Evolutionary conservation across 2,888 invertebrate genomes (phyloP), one percentile per base, ranked within the genome.

Genomic region (Tachina fera): DNA sequence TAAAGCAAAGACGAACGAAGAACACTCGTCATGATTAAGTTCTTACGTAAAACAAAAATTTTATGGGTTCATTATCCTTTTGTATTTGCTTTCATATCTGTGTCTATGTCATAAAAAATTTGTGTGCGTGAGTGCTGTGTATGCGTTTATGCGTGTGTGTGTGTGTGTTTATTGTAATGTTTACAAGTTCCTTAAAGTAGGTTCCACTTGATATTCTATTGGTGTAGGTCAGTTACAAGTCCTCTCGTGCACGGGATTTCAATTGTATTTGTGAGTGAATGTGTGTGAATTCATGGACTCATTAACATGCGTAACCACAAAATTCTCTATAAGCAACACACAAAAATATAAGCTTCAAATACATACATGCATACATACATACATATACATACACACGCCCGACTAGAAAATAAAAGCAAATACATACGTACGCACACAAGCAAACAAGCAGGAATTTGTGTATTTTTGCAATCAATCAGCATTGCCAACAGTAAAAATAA

Each of bases 281-380:
- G 41, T 19, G n/a, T 16, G 41, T 51, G n/a, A 53, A 67, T 47
- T 67, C 65, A 39, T 63, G 19, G 13, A 56, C 51, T 74, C 67
- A 67, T 77, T 51, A 58, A 67, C 19, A 65, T 83, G 67, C 72
- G 71, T 77, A 72, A 83, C 77, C 71, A 77, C 77, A 77, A 67
- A 68, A 4, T 47, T 47, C 41, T 68, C 22, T 49, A 39, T 19
- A 51, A 45, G 14, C n/a, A 39, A 43, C 31, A 53, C 43, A 56
- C 14, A 53, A 45, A 31, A 6, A 31, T 31, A 31, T n/a, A n/a
- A 31, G 31, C 31, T 31, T 31, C 31, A 31, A 31, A 31, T 31
- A 31, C 31, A 31, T 31, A 31, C 31, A 31, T 31, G 2, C 31
- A 31, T 31, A 31, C 0, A 31, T 31, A 31, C 4, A 31, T 31